Conservation (phyloP, 2,888 invertebrate species). For the Nephrocerus scutellatus region DNA sequence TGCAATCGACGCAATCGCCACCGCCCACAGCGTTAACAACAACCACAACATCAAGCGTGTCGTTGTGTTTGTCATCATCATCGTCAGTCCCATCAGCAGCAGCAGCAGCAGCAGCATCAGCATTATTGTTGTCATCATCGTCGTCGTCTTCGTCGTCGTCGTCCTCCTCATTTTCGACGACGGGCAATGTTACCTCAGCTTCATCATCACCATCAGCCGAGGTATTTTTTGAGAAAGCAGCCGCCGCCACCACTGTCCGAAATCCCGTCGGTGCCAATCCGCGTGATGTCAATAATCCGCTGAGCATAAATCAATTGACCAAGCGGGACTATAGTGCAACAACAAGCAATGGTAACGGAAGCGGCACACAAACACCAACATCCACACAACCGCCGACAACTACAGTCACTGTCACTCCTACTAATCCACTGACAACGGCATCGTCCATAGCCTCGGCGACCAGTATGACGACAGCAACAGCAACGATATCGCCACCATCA, state of each 20-base stretch:
- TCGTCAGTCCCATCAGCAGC: conserved; percentile 18
- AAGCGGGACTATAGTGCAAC: conserved; percentile 49
- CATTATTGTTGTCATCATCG: conserved; percentile 17
- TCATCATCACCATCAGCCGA: conserved; percentile 30
- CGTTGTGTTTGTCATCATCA: conserved; percentile 17
- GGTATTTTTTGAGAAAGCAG: conserved; percentile 38
- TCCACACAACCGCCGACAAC: conserved; percentile 7
- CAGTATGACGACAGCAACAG: conserved; percentile 1
- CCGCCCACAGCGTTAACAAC: conserved; percentile 19
- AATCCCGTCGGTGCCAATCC: conserved; percentile 88
- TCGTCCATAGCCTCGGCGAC: not conserved
- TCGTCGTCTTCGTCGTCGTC: conserved; percentile 22
- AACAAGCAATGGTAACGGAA: conserved; percentile 17
- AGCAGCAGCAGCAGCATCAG: conserved; percentile 33
- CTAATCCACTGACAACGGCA: conserved; percentile 9
- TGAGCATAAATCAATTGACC: conserved; percentile 84
- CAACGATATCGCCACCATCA: not conserved
- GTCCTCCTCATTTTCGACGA: too few relatives aligned
- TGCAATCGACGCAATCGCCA: conserved; percentile 16
- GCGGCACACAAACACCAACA: conserved; percentile 10
- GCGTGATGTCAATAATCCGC: conserved; percentile 84
- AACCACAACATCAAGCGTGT: conserved; percentile 32
- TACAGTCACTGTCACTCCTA: not conserved
- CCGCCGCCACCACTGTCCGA: conserved; percentile 44
- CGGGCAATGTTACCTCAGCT: conserved; percentile 21